phyloP scores from a whole-genome alignment of 2,888 invertebrate genomes.

The Lampropteryx suffumata region DNA sequence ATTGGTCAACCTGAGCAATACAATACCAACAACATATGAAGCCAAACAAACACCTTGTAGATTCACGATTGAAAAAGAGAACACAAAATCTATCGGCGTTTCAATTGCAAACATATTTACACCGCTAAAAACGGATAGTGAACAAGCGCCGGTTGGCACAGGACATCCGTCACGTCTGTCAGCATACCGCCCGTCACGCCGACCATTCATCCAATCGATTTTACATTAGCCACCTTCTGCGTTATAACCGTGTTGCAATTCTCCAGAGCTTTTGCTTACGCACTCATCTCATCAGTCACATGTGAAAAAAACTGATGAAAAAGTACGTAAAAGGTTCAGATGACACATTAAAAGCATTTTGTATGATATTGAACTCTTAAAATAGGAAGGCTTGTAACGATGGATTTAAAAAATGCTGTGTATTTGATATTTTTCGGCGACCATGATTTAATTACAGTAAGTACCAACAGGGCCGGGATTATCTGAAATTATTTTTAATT shows the following conservation, averaged over 20 bases:
- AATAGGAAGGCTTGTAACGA: too few species aligned
- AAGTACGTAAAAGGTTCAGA: too few species aligned
- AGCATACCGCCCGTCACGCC: slow-evolving; percentile 24
- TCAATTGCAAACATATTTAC: slow-evolving; percentile 32
- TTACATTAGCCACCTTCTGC: slow-evolving; percentile 63
- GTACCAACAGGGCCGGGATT: too few species aligned
- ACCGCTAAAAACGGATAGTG: slow-evolving; percentile 30
- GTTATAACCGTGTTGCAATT: slow-evolving; percentile 39
- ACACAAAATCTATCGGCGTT: not conserved
- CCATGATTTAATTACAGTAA: too few species aligned
- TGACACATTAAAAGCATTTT: too few species aligned
- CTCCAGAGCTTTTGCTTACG: slow-evolving; percentile 14
- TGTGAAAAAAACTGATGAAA: not conserved
- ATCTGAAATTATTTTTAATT: not conserved
- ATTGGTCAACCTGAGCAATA: too few species aligned
- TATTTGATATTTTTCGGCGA: too few species aligned
- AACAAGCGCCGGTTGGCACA: slow-evolving; percentile 27
- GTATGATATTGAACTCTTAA: too few species aligned
- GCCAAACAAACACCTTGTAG: not conserved
- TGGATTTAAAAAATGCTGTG: too few species aligned
- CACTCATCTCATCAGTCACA: slow-evolving; percentile 1
- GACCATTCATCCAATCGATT: slow-evolving; percentile 56
- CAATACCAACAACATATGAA: too few species aligned
- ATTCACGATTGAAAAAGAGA: not conserved
- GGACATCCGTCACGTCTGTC: slow-evolving; percentile 36